A percentile compares a stretch with the other conserved stretches of the same genome.
These are phyloP conservation scores for Lichenostomus cassidix DNA, from an alignment of 2,113 vertebrate genomes.

Conservation along the genomic window DNA sequence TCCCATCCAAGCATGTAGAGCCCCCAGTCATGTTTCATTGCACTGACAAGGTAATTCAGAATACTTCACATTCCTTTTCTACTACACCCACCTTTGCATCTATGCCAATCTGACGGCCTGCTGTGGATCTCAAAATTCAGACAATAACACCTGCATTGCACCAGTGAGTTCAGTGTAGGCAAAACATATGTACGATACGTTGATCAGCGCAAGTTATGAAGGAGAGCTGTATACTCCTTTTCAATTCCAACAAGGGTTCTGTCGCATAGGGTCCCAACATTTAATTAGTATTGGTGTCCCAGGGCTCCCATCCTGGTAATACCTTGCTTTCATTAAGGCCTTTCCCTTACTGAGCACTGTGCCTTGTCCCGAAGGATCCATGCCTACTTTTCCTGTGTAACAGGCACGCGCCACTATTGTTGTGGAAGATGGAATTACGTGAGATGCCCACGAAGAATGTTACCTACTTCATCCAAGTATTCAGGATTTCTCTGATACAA, in stretches of 20 bases:
- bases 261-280: neutral
- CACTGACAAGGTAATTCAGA: neutral
- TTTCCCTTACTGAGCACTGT: neutral
- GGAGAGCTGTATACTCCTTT: neutral
- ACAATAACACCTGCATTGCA: neutral
- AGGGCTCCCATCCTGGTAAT: neutral
- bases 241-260: neutral
- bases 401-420: neutral
- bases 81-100: neutral
- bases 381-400: neutral
- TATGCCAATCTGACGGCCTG: neutral
- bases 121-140: neutral
- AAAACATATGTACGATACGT: neutral
- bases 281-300: accelerated
- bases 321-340: neutral
- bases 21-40: accelerated
- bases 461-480: neutral
- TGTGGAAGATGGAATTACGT: neutral
- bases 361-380: neutral
- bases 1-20: neutral
- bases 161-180: neutral
- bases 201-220: neutral
- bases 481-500: neutral
- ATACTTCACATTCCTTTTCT: neutral
- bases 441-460: neutral